These are phyloP conservation scores for Cantharis rufa DNA, from an alignment of 2,888 invertebrate genomes.

Conservation along the genomic window DNA sequence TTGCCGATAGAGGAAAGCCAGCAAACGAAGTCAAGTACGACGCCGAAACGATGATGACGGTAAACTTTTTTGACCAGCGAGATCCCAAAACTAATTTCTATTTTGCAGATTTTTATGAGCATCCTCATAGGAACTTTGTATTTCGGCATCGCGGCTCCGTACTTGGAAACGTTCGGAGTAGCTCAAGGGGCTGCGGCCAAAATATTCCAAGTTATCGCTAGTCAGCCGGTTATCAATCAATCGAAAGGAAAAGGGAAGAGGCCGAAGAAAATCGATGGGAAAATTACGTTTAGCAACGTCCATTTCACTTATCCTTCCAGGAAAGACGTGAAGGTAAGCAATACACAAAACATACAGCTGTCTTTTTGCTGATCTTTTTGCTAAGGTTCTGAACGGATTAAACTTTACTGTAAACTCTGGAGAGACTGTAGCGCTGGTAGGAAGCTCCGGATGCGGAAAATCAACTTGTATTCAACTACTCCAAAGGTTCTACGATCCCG, in stretches of 20 bases:
- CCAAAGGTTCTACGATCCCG: slow-evolving; percentile 74
- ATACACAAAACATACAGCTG: no score
- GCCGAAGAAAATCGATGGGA: slow-evolving; percentile 63
- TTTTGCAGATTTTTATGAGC: slow-evolving; percentile 74
- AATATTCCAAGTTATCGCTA: slow-evolving; percentile 77
- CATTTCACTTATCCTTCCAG: slow-evolving; percentile 83
- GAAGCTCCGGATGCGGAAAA: slow-evolving; percentile 78
- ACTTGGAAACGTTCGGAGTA: slow-evolving; percentile 77
- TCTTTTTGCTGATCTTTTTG: no score
- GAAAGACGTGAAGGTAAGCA: slow-evolving; percentile 69
- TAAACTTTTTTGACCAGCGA: slow-evolving; percentile 47
- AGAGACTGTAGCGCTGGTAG: slow-evolving; percentile 75
- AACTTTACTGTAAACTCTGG: slow-evolving; percentile 71
- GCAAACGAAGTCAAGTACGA: slow-evolving; percentile 58
- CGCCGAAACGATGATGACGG: slow-evolving; percentile 72
- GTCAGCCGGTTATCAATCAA: slow-evolving; percentile 74
- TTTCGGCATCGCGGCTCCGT: slow-evolving; percentile 81
- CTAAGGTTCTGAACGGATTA: slow-evolving; percentile 68
- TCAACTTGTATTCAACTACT: slow-evolving; percentile 75
- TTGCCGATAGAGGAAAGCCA: slow-evolving; percentile 61
- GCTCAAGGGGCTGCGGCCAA: slow-evolving; percentile 80
- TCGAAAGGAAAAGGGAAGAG: slow-evolving; percentile 64
- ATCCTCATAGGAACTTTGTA: slow-evolving; percentile 75
- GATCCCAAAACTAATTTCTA: background rate
- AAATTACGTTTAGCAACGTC: slow-evolving; percentile 73